Evolutionary conservation across 2,113 vertebrate species (phyloP).

Genomic region (Nettapus auritus): DNA sequence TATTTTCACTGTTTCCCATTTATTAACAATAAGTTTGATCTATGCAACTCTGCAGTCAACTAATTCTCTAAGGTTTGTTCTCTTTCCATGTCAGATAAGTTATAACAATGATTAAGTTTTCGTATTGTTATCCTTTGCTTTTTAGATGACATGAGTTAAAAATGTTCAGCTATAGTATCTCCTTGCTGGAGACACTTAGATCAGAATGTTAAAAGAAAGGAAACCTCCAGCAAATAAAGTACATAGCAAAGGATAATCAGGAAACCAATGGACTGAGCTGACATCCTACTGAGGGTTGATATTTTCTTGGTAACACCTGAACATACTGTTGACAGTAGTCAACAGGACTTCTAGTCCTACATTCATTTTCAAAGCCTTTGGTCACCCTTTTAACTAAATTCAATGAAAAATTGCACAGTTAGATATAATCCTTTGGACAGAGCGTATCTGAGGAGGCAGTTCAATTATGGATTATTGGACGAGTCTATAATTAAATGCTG

Average conservation of each 20-base stretch:
- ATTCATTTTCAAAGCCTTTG: conserved; percentile 15
- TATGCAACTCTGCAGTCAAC: neutral
- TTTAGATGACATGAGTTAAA: neutral
- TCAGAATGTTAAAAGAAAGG: neutral
- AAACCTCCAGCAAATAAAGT: neutral
- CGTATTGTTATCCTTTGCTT: neutral
- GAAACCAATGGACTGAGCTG: neutral
- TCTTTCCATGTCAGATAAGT: neutral
- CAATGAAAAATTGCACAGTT: conserved; percentile 32
- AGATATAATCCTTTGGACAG: conserved; percentile 34
- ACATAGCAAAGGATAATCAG: neutral
- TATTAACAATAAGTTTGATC: neutral
- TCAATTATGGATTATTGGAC: conserved; percentile 45
- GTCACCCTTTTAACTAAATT: conserved; percentile 24
- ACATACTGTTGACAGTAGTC: neutral
- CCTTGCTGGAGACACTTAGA: neutral
- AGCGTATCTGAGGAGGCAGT: neutral
- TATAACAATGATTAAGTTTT: neutral
- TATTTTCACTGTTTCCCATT: neutral
- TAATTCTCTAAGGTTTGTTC: neutral
- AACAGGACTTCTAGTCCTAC: neutral
- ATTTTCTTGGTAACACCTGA: neutral
- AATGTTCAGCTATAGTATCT: neutral
- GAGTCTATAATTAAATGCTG: conserved; percentile 40
- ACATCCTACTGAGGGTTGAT: neutral